Evolutionary conservation across 2,797 vertebrate genomes (phyloP), one percentile per base, ranked within the genome.

Genomic region (Hapalemur alaotrensis): DNA sequence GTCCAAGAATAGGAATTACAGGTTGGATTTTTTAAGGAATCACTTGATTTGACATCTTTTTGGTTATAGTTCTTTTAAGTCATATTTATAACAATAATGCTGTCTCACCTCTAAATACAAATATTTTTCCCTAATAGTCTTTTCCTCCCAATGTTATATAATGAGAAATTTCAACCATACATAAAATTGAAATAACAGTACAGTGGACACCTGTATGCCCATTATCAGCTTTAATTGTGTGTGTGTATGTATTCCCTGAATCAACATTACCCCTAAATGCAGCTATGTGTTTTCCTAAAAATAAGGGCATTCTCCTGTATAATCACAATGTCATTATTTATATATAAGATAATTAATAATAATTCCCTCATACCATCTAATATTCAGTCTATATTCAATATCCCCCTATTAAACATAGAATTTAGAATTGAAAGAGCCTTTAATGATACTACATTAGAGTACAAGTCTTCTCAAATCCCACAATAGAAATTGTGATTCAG

Each of bases 281-380:
- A 91, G 7, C 30, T 73, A n/a, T 87, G 32, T 82, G 25, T 93
- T 59, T 79, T 84, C 61, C 69, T 92, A 95, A 96, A 96, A 93
- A 76, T 90, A 76, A 95, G 43, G 43, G 35, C 70, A 61, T 61
- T 83, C 5, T 80, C 22, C 41, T 81, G 43, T 73, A 25, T 46
- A 72, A 59, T 76, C 38, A 91, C 48, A 79, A 87, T n/a, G 70
- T 83, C 48, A 80, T 84, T 69, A 50, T 84, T 84, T 91, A 76
- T 30, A 79, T 25, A 41, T 59, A 72, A 73, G 38, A 78, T n/a
- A 88, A 89, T 57, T 41, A 84, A 85, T n/a, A 59, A 86, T 61
- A 46, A 52, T 91, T 78, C 6, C 43, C 38, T 65, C 12, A 28
- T 67, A 72, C 63, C 30, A 57, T 65, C 50, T 79, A 88, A 72